Conservation (phyloP, 1,140 invertebrate species). For the Bilobella aurantiaca region DNA sequence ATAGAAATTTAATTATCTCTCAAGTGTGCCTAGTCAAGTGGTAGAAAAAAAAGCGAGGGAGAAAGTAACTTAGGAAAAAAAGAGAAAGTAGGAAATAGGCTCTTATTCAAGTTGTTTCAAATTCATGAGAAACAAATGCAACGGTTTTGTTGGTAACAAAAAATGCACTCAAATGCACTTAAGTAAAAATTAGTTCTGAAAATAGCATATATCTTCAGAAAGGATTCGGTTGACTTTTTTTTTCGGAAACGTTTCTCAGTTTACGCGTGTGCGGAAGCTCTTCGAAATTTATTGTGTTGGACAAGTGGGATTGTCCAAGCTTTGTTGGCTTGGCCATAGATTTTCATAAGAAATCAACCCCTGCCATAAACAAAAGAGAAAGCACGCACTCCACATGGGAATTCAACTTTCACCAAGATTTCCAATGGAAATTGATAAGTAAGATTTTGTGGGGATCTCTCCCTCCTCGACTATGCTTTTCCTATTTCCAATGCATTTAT, state of each 20-base stretch:
- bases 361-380: not conserved
- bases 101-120: too few species aligned
- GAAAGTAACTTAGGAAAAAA: not conserved
- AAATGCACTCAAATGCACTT: too few species aligned
- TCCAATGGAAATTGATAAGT: slow-evolving; percentile 29
- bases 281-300: too few species aligned
- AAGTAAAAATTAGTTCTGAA: too few species aligned
- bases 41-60: not conserved
- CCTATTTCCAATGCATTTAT: slow-evolving; percentile 1
- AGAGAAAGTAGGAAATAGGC: not conserved
- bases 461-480: not conserved
- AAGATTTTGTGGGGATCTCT: slow-evolving; percentile 13
- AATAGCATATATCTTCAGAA: too few species aligned
- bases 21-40: slow-evolving; percentile 26
- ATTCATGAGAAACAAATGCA: too few species aligned
- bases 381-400: not conserved
- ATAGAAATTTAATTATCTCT: slow-evolving; percentile 35
- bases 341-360: not conserved
- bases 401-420: not conserved
- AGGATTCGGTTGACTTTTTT: too few species aligned
- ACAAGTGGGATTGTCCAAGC: too few species aligned
- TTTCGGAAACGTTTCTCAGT: too few species aligned
- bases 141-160: too few species aligned
- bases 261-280: too few species aligned
- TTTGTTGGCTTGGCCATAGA: not conserved